A percentile compares a stretch with the other conserved stretches of the same genome.
These are phyloP conservation scores for Mercenaria mercenaria DNA, from an alignment of 1,140 invertebrate genomes.

Conservation along the genomic window DNA sequence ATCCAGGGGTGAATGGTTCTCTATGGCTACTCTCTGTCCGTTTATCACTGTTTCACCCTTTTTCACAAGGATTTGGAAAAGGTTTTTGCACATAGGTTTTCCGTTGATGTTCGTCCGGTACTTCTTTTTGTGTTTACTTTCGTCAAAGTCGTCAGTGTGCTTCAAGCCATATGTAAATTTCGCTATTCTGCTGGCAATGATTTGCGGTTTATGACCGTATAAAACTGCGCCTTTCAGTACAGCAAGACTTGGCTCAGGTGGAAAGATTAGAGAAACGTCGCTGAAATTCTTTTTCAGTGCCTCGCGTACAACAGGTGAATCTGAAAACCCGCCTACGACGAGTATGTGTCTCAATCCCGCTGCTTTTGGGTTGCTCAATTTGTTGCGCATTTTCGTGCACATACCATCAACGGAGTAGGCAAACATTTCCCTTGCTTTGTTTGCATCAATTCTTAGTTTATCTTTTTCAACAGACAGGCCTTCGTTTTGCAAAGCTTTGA, in stretches of 20 bases:
- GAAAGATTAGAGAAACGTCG: neutral
- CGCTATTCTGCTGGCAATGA: conserved; percentile 3
- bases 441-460: neutral
- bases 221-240: too few relatives aligned
- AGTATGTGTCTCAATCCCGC: neutral
- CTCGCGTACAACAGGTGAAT: conserved; percentile 1
- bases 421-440: neutral
- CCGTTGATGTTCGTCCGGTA: too few relatives aligned
- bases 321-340: conserved; percentile 10
- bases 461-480: neutral
- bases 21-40: neutral
- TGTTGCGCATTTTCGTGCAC: neutral
- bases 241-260: neutral
- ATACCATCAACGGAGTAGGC: neutral
- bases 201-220: neutral
- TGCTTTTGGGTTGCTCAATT: neutral
- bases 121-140: too few relatives aligned
- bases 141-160: neutral
- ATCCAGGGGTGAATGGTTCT: neutral
- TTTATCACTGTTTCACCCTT: neutral
- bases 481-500: neutral
- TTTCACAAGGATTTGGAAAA: neutral
- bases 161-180: conserved; percentile 20
- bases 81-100: too few relatives aligned
- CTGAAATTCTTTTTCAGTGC: neutral